Conservation (phyloP, 2,888 invertebrate genomes). For the Rhorus exstirpatorius region DNA sequence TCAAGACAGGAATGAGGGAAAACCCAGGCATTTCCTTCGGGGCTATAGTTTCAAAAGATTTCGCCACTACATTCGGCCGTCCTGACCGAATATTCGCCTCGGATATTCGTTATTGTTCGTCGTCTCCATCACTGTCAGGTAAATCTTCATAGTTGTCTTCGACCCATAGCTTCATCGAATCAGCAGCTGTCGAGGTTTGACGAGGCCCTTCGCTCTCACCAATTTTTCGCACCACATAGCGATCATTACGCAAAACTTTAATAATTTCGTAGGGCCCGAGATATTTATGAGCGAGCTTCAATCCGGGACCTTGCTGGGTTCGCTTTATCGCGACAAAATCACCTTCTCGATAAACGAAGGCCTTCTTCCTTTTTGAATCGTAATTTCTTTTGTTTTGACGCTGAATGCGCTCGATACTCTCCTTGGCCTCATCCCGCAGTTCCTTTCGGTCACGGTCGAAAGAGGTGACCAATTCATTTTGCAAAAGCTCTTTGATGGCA, state of each 20-base stretch:
- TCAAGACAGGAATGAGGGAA: too few relatives aligned
- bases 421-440: slow-evolving; percentile 27
- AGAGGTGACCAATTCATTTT: slow-evolving; percentile 20
- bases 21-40: too few relatives aligned
- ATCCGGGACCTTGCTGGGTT: slow-evolving; percentile 6
- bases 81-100: slow-evolving; percentile 23
- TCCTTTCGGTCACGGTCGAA: slow-evolving; percentile 22
- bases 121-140: not conserved
- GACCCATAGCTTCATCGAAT: slow-evolving; percentile 58
- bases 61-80: slow-evolving; percentile 23
- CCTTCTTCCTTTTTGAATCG: slow-evolving; percentile 60
- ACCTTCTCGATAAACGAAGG: slow-evolving; percentile 17
- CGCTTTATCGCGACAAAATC: slow-evolving; percentile 17
- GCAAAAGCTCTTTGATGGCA: slow-evolving; percentile 19
- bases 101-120: slow-evolving; percentile 18
- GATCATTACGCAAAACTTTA: slow-evolving; percentile 75
- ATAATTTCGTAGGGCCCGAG: slow-evolving; percentile 38
- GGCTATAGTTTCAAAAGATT: too few relatives aligned
- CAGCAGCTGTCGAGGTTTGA: slow-evolving; percentile 76
- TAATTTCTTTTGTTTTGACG: not conserved
- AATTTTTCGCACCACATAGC: slow-evolving; percentile 64
- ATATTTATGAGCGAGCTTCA: slow-evolving; percentile 20
- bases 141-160: not conserved
- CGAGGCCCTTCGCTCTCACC: slow-evolving; percentile 74
- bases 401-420: slow-evolving; percentile 8